These are phyloP conservation scores for Urosaurus nigricauda DNA, from an alignment of 2,797 vertebrate species.

Conservation along the genomic window DNA sequence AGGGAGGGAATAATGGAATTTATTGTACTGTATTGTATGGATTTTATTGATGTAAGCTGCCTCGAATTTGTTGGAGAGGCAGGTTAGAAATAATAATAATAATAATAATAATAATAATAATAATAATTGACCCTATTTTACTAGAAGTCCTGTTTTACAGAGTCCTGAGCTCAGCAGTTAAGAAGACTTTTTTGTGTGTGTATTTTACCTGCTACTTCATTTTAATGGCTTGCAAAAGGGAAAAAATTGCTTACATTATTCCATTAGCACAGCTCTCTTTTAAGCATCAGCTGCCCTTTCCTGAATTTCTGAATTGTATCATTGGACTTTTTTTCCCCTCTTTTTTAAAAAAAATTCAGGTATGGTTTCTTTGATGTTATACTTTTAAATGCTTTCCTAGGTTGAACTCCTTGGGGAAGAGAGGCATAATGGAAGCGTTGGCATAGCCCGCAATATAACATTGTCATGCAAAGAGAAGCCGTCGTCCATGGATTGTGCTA, in stretches of 20 bases:
- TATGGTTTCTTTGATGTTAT: constrained; percentile 11
- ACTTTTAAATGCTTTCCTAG: constrained; percentile 36
- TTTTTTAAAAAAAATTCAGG: too few relatives aligned
- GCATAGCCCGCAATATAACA: constrained; percentile 9
- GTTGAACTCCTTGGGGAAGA: constrained; percentile 40
- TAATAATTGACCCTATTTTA: too few relatives aligned
- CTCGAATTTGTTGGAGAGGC: too few relatives aligned
- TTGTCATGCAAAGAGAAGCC: background rate
- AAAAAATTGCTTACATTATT: constrained; percentile 15
- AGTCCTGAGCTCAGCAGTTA: too few relatives aligned
- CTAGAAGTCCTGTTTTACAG: too few relatives aligned
- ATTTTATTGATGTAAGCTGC: too few relatives aligned
- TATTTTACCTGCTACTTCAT: constrained; percentile 28
- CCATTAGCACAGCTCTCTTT: constrained; percentile 58
- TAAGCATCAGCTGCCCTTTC: constrained; percentile 39
- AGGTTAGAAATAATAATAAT: too few relatives aligned
- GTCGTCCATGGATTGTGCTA: constrained; percentile 15
- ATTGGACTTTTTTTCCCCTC: constrained; percentile 24
- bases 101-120: too few relatives aligned
- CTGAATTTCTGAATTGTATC: constrained; percentile 51
- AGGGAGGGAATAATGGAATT: too few relatives aligned
- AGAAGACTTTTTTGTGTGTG: too few relatives aligned
- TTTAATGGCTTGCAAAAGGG: background rate
- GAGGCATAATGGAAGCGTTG: constrained; percentile 39
- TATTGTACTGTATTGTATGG: too few relatives aligned